phyloP scores from a whole-genome alignment of 2,113 vertebrate genomes.

The Tauraco erythrolophus region DNA sequence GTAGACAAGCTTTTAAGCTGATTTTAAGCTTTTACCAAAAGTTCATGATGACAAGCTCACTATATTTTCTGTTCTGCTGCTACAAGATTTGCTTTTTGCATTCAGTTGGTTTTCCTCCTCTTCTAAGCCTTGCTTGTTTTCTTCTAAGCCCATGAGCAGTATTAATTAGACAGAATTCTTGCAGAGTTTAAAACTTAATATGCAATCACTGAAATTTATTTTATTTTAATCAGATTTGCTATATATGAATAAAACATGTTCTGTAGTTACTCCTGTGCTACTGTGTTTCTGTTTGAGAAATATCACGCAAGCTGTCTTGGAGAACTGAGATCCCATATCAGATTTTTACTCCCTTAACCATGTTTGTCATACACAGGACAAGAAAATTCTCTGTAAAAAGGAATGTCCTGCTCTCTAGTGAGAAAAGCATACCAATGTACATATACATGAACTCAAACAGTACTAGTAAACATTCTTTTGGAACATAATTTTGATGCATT shows the following conservation, averaged over 20 bases:
- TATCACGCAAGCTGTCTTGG: neutral
- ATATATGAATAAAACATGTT: neutral
- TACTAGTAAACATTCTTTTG: neutral
- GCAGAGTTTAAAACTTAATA: neutral
- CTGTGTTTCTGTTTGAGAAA: neutral
- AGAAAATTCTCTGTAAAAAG: neutral
- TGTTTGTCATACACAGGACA: neutral
- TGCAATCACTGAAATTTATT: neutral
- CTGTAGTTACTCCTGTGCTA: neutral
- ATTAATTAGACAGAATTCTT: neutral
- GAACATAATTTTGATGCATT: neutral
- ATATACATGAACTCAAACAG: neutral
- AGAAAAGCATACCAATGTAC: neutral
- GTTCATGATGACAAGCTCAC: neutral
- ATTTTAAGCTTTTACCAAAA: neutral
- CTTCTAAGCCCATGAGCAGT: neutral
- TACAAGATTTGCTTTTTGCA: neutral
- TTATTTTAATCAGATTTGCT: neutral
- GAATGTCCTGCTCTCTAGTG: neutral
- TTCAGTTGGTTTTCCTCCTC: accelerated
- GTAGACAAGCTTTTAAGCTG: neutral
- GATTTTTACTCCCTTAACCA: neutral
- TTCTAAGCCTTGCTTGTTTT: neutral
- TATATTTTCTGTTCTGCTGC: neutral
- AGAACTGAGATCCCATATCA: neutral